Percentiles rank a stretch among this genome's conserved stretches.
Evolutionary conservation across 2,113 vertebrate species (phyloP).

Genomic region (Triplophysa rosa): DNA sequence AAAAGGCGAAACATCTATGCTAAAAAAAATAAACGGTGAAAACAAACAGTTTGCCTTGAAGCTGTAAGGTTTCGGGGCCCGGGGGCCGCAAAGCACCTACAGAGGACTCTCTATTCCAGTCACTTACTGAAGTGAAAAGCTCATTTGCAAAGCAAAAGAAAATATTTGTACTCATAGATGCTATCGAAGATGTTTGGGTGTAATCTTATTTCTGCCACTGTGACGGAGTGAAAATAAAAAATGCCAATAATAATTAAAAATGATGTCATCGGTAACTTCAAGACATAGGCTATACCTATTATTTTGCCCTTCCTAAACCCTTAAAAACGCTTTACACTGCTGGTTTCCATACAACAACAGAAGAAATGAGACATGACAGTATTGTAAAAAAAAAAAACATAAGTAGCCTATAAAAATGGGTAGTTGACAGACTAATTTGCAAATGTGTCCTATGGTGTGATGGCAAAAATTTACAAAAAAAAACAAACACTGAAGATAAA

Average conservation of each 20-base stretch:
- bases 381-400: too few species aligned
- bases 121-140: not conserved
- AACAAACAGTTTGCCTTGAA: slow-evolving; percentile 61
- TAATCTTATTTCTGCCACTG: slow-evolving; percentile 15
- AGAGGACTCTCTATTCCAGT: slow-evolving; percentile 24
- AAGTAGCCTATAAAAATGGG: too few species aligned
- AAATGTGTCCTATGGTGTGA: too few species aligned
- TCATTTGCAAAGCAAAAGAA: slow-evolving; percentile 20
- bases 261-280: not conserved
- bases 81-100: slow-evolving; percentile 46
- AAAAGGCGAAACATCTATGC: slow-evolving; percentile 36
- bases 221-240: not conserved
- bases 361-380: too few species aligned
- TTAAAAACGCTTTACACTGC: too few species aligned
- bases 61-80: slow-evolving; percentile 47
- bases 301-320: too few species aligned
- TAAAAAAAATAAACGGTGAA: slow-evolving; percentile 59
- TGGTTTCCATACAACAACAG: too few species aligned
- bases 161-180: slow-evolving; percentile 24
- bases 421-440: too few species aligned
- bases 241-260: not conserved
- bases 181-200: slow-evolving; percentile 16
- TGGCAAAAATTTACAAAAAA: too few species aligned
- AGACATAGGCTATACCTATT: too few species aligned
- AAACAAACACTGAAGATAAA: too few species aligned